phyloP scores from a whole-genome alignment of 2,113 vertebrate genomes.

The Spermophilus dauricus region DNA sequence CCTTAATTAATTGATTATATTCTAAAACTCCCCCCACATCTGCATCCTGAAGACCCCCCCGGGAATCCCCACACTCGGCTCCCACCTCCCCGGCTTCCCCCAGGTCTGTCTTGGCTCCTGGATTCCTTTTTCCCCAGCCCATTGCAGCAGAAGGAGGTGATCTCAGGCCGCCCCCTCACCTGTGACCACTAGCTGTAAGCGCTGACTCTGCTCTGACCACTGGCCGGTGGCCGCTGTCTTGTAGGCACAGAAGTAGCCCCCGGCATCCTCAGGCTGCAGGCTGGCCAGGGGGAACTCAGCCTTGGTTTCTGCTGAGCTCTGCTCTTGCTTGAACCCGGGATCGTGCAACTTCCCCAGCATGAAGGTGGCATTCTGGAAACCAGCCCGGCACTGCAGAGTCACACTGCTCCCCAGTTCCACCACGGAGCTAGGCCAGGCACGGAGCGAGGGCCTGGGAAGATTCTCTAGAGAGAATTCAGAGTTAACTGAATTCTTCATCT shows the following conservation, averaged over 20 bases:
- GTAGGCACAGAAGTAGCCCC: slow-evolving; percentile 58
- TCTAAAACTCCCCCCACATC: neutral
- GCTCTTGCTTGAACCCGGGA: neutral
- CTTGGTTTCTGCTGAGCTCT: neutral
- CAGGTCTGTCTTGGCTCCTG: neutral
- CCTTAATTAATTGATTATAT: neutral
- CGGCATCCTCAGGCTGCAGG: slow-evolving; percentile 2
- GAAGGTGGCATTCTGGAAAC: neutral
- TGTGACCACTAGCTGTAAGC: slow-evolving; percentile 24
- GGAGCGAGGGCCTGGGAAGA: slow-evolving; percentile 44
- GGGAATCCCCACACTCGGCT: too few species aligned
- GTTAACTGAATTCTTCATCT: neutral
- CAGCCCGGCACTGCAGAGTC: slow-evolving; percentile 40
- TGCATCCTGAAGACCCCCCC: neutral
- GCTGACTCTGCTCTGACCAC: slow-evolving; percentile 15
- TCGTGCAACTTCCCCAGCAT: neutral
- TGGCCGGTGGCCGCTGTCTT: neutral
- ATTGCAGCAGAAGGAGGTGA: neutral
- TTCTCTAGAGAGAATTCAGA: slow-evolving; percentile 50
- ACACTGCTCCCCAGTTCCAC: rapidly evolving
- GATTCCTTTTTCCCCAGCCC: neutral
- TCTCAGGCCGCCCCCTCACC: neutral
- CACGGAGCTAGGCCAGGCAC: neutral
- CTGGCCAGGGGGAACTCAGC: neutral
- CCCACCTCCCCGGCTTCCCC: too few species aligned